These are phyloP conservation scores for Argynnis bischoffii DNA, from an alignment of 2,888 invertebrate species.

Conservation along the genomic window DNA sequence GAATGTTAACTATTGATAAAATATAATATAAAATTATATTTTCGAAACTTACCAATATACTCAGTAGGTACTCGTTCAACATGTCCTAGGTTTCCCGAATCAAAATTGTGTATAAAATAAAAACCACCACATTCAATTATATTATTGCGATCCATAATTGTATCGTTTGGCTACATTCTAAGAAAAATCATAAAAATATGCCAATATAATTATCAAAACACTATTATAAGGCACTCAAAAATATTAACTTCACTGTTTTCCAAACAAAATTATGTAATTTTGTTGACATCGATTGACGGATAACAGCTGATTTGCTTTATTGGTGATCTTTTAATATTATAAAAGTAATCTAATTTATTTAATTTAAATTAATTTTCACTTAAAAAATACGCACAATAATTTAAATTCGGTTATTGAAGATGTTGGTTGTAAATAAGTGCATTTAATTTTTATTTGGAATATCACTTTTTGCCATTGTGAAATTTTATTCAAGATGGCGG, in stretches of 20 bases:
- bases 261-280: constrained; percentile 83
- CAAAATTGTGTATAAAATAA: constrained; percentile 93
- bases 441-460: constrained; percentile 69
- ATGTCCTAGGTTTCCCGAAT: constrained; percentile 93
- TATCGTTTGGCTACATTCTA: constrained; percentile 74
- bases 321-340: constrained; percentile 69
- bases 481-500: constrained; percentile 76
- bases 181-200: constrained; percentile 60
- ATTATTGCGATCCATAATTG: constrained; percentile 75
- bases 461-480: constrained; percentile 65
- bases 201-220: constrained; percentile 59
- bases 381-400: constrained; percentile 37
- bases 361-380: constrained; percentile 30
- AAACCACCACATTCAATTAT: constrained; percentile 87
- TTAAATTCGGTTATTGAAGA: constrained; percentile 30
- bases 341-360: constrained; percentile 38
- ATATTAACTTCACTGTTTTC: constrained; percentile 78
- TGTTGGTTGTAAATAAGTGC: constrained; percentile 39
- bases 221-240: constrained; percentile 74
- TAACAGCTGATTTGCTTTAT: constrained; percentile 82
- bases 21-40: constrained; percentile 14
- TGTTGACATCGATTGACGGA: constrained; percentile 83
- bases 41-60: constrained; percentile 75
- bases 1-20: neutral
- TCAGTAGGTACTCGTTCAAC: constrained; percentile 88